Base-by-base conservation (phyloP, 2,113 vertebrate species). In the Phainopepla nitens region DNA sequence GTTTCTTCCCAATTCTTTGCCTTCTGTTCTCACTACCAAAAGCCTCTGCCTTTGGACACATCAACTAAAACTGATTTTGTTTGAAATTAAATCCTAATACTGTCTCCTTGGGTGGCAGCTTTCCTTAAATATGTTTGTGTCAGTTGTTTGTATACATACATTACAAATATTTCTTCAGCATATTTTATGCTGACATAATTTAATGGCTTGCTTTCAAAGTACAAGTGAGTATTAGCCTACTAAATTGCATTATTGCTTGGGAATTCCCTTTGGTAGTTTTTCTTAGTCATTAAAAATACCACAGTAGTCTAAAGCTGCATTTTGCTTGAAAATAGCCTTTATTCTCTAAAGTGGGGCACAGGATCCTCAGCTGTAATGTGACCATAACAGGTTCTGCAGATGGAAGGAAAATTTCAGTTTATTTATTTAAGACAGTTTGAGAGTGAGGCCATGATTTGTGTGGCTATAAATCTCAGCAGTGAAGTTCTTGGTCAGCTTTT, bases 111-210 rank as follows among this genome's bases (percentile, higher is more conserved):
- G 1, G 15, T 80, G 44, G 20, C 70, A 82, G 20, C 15, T 60
- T 76, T 47, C 36, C 54, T 80, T 68, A 33, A 87, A 66, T 44
- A 9, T 49, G 31, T 66, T 77, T 60, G 41, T 94, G 62, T 82
- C 50, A 8, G 18, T 82, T 81, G n/a, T 82, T 92, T 80, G n/a
- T 56, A 36, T 44, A 66, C 42, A 10, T 42, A n/a, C 25, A 15
- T 71, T 75, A 18, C 42, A 93, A 89, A 22, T 86, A 89, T 56
- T 90, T 93, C 76, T 82, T 75, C 35, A 21, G 45, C 23, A 3
- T 90, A 61, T 93, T 92, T 92, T 94, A 61, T 82, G 82, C 81
- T 92, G 93, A 71, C 70, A 88, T 65, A 90, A 93, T 85, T 87
- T 81, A 84, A 47, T 93, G 82, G 69, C 56, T 90, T 95, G 53